Evolutionary conservation across 2,797 vertebrate species (phyloP), one percentile per base, ranked within the genome.

Genomic region (Lacerta agilis): DNA sequence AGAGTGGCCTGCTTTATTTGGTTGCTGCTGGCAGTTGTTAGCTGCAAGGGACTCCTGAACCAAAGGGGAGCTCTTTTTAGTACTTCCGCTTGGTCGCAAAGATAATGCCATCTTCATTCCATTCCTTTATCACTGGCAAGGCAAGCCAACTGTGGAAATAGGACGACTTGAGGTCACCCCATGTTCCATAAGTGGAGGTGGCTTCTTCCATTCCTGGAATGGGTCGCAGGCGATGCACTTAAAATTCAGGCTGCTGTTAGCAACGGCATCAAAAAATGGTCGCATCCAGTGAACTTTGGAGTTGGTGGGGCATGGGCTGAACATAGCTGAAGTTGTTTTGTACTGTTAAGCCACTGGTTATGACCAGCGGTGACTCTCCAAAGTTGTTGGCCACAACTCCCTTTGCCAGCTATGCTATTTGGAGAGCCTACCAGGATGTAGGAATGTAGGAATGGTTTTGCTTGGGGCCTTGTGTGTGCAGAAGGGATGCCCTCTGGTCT

Each of bases 1-100:
- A 92, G 90, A 89, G 66, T 92, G 82, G 90, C 89, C 87, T 75
- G 90, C 91, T 92, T 94, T 94, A 92, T 94, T 92, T 95, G 92
- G 93, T 94, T 85, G 88, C 91, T 94, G 90, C 92, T 92, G 91
- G 90, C 91, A 93, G 87, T 58, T 89, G 93, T 88, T 91, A 90
- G 90, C 93, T 94, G 89, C 89, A 92, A 61, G 91, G 92, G 87
- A 87, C 76, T 69, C 49, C 64, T 69, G 64, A 79, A 58, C 41
- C 64, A 36, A 77, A 66, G 29, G 29, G 58, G 29, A 33, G 41
- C 27, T 71, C 29, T 77, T 18, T 67, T 77, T 20, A 66, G 73
- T 76, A 33, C 61, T 86, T 66, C 18, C 27, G n/a, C 76, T 45
- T 78, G 61, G 27, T 41, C 15, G 41, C 17, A 86, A 86, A 27